Evolutionary conservation across 2,888 invertebrate genomes (phyloP), one percentile per base, ranked within the genome.

Genomic region (Metallyticus violacea): DNA sequence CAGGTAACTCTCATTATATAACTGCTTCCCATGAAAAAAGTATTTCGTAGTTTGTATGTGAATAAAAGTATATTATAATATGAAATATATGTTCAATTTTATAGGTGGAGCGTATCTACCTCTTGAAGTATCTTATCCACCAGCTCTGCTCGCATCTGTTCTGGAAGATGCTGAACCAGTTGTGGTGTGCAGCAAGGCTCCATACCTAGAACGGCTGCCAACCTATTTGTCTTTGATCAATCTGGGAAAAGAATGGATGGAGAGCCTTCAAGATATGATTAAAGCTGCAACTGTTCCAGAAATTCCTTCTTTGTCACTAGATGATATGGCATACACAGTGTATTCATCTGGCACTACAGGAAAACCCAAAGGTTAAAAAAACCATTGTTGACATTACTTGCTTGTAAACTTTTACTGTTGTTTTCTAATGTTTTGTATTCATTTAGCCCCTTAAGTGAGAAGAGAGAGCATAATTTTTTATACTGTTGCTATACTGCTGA

Each of bases 311-410:
- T 81, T 80, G 80, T 86, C 86, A 0, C 87, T 90, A 1, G 89
- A 90, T 86, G 90, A 90, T 85, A 88, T 90, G 87, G 89, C 89
- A 1, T 88, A 89, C 82, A 89, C 89, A 1, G 90, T 89, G 6
- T 90, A 89, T 81, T 89, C 90, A 1, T 90, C 90, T 22, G 90
- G 90, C 3, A 90, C 90, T 7, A 90, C 90, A 2, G 90, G 90
- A 30, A 89, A 88, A 87, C 90, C 90, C 9, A 90, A 90, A 88
- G 89, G 90, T 89, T 82, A 29, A 80, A 27, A 81, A 29, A 81
- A n/a, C n/a, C n/a, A n/a, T n/a, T n/a, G n/a, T n/a, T n/a, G n/a
- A n/a, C n/a, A n/a, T n/a, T n/a, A n/a, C n/a, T n/a, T n/a, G n/a
- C n/a, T n/a, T n/a, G n/a, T n/a, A n/a, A n/a, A n/a, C n/a, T n/a